Percentiles rank a stretch among this genome's conserved stretches.
These are phyloP conservation scores for Oreonectes daqikongensis DNA, from an alignment of 2,797 vertebrate species.

Conservation along the genomic window DNA sequence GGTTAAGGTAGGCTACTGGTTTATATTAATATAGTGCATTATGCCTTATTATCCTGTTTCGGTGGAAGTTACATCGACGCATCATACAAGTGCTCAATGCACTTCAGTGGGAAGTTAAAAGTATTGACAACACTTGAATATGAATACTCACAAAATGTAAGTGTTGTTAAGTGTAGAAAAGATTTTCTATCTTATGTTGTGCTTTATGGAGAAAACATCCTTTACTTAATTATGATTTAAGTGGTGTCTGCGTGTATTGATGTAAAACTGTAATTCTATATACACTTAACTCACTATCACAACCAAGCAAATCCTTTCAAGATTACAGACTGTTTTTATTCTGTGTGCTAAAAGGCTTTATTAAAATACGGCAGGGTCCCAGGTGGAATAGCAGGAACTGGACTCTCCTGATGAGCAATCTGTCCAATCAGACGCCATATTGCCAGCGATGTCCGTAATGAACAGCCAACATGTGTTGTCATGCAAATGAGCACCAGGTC, in stretches of 20 bases:
- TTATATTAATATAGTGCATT: no score
- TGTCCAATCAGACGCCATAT: slow-evolving; percentile 51
- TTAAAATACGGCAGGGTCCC: slow-evolving; percentile 31
- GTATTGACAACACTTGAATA: no score
- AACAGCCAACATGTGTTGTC: slow-evolving; percentile 49
- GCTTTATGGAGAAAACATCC: no score
- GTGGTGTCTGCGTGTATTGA: neutral
- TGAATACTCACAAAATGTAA: no score
- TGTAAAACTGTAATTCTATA: neutral
- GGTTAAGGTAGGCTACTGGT: no score
- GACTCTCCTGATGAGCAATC: slow-evolving; percentile 47
- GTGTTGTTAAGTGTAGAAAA: no score
- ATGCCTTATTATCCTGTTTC: no score
- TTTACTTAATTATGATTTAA: no score
- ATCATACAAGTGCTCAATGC: no score
- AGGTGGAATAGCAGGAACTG: slow-evolving; percentile 34
- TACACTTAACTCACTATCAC: neutral
- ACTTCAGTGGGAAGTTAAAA: no score
- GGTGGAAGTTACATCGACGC: no score
- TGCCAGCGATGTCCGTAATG: slow-evolving; percentile 41
- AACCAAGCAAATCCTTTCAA: neutral
- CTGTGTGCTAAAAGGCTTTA: slow-evolving; percentile 22
- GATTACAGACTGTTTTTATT: neutral
- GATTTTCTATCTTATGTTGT: no score
- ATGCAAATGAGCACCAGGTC: slow-evolving; percentile 44